These are phyloP conservation scores for Oligia fasciuncula DNA, from an alignment of 2,888 invertebrate genomes.

Conservation along the genomic window DNA sequence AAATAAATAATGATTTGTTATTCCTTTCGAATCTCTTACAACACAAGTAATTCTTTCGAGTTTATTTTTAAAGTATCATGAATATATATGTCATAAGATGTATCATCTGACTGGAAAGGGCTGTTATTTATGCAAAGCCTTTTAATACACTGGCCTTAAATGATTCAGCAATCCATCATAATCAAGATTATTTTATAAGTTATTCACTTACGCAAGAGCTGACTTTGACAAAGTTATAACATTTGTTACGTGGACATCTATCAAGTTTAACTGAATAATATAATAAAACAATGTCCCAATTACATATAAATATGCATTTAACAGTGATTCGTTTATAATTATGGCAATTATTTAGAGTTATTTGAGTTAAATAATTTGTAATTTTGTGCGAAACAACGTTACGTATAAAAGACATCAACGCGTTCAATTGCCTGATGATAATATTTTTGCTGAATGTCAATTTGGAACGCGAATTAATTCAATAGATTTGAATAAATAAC, in stretches of 20 bases:
- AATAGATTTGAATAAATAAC: not conserved
- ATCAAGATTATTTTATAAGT: constrained; percentile 27
- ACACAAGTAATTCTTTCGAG: no score
- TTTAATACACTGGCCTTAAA: not conserved
- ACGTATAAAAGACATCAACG: constrained; percentile 65
- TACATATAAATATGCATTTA: constrained; percentile 41
- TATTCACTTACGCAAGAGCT: constrained; percentile 11
- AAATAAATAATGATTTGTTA: no score
- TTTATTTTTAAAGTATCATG: no score
- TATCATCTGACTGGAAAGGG: no score
- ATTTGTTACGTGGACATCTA: constrained; percentile 22
- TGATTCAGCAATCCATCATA: constrained; percentile 24
- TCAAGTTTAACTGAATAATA: constrained; percentile 33
- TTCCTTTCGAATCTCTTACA: no score
- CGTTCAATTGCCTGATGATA: not conserved
- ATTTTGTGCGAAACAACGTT: constrained; percentile 4
- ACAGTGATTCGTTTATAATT: constrained; percentile 37
- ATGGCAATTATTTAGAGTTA: constrained; percentile 35
- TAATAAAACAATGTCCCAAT: constrained; percentile 36
- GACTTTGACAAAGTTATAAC: constrained; percentile 47
- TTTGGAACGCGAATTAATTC: constrained; percentile 9
- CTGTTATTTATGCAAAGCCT: not conserved
- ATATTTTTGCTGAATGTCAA: not conserved
- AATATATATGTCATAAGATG: no score
- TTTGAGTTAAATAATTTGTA: constrained; percentile 14